Evolutionary conservation across 2,888 invertebrate genomes (phyloP).

Genomic region (Spisula subtruncata): DNA sequence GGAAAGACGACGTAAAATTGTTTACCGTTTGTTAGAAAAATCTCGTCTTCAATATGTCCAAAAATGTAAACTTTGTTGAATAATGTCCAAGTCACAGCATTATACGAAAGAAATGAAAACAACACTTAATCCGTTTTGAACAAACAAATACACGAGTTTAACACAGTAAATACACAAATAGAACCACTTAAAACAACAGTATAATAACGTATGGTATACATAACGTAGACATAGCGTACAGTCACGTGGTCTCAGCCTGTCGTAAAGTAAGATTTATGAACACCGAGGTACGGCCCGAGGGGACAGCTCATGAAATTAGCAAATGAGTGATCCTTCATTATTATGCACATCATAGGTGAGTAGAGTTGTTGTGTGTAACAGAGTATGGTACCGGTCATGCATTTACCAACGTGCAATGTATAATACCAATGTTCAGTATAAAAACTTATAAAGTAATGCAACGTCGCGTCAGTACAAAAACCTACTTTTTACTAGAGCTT

Average conservation of each 20-base stretch:
- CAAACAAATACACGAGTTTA: background rate
- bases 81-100: background rate
- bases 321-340: slow-evolving; percentile 41
- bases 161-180: background rate
- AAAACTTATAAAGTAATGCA: too few species aligned
- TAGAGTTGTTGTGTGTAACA: background rate
- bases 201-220: background rate
- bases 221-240: background rate
- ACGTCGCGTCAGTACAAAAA: too few species aligned
- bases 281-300: slow-evolving; percentile 23
- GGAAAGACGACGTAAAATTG: background rate
- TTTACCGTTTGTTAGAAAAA: background rate
- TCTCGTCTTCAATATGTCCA: background rate
- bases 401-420: too few species aligned
- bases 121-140: background rate
- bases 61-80: background rate
- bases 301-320: slow-evolving; percentile 45
- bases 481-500: too few species aligned
- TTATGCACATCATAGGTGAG: slow-evolving; percentile 23
- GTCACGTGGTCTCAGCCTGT: slow-evolving; percentile 33
- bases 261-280: slow-evolving; percentile 33
- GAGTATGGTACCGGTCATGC: too few species aligned
- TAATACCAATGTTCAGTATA: too few species aligned
- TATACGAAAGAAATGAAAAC: slow-evolving; percentile 5
- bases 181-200: background rate